Base-by-base conservation (phyloP, 1,140 invertebrate genomes). In the Drosophila rhopaloa region DNA sequence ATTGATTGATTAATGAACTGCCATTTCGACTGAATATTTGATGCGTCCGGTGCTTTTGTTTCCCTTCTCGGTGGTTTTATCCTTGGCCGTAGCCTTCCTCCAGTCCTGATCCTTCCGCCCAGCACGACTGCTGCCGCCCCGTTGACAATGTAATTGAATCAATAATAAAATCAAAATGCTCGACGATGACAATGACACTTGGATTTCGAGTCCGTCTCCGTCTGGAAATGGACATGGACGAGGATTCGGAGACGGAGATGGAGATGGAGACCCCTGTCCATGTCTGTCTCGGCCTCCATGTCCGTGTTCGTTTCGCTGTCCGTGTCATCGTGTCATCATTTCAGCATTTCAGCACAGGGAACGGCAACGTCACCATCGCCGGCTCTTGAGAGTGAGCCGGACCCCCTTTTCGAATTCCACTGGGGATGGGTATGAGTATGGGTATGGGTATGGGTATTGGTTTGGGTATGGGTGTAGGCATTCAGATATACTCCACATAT, bases 71-170 rank as follows among this genome's bases (percentile, higher is more conserved):
- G 24, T 14, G 5, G n/a, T 24, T 32, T 10, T 14, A 65, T 55
- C 46, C 48, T 65, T 70, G 62, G 24, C 62, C 44, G 38, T 11
- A 58, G 27, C 19, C 47, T n/a, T 24, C 24, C 24, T 24, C 24
- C 9, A 19, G 16, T 27, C 61, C 11, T 13, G 37, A 57, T 48
- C 54, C 56, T 66, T 50, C 27, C 56, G 46, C 11, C 55, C 13
- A 51, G 19, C 47, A 51, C 13, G 46, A 38, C 43, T 40, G n/a
- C 9, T 27, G 24, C 37, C 43, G 60, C 57, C 10, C 68, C 67
- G 70, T 85, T 86, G 81, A 81, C 82, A 51, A 78, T 86, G 60
- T 85, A 85, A 85, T 85, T 85, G 81, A 85, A 85, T 85, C 81
- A 85, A 85, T 85, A 84, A 85, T 77, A 81, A 77, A 84, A 81